Conservation (phyloP, 2,888 invertebrate genomes). For the Drosophila kuntzei region DNA sequence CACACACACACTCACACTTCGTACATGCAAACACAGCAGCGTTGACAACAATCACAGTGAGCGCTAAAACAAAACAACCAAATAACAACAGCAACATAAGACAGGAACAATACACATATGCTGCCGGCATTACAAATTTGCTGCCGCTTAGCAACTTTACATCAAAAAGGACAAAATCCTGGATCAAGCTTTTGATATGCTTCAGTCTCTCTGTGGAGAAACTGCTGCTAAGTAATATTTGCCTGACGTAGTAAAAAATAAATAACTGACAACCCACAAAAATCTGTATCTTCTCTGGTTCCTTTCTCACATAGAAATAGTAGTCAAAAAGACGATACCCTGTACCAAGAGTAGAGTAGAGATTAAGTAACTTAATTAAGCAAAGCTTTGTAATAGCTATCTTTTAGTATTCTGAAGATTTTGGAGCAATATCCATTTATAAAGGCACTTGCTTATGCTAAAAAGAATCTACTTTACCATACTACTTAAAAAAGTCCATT, state of each 20-base stretch:
- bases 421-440: neutral
- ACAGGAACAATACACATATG: conserved; percentile 53
- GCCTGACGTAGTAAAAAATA: conserved; percentile 41
- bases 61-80: conserved; percentile 67
- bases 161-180: conserved; percentile 59
- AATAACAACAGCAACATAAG: conserved; percentile 30
- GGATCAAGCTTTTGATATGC: conserved; percentile 50
- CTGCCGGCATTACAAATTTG: conserved; percentile 66
- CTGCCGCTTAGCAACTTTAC: conserved; percentile 70
- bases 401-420: neutral
- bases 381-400: neutral
- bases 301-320: conserved; percentile 2
- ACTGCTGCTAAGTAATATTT: conserved; percentile 62
- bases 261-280: conserved; percentile 29
- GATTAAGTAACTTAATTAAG: neutral
- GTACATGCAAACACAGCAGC: conserved; percentile 49
- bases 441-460: neutral
- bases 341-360: neutral
- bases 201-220: conserved; percentile 21
- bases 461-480: neutral
- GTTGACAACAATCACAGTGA: conserved; percentile 70
- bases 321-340: conserved; percentile 2
- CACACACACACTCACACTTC: conserved; percentile 2
- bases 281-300: conserved; percentile 16
- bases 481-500: neutral